Conservation (phyloP, 2,113 vertebrate species). For the Reinhardtius hippoglossoides region DNA sequence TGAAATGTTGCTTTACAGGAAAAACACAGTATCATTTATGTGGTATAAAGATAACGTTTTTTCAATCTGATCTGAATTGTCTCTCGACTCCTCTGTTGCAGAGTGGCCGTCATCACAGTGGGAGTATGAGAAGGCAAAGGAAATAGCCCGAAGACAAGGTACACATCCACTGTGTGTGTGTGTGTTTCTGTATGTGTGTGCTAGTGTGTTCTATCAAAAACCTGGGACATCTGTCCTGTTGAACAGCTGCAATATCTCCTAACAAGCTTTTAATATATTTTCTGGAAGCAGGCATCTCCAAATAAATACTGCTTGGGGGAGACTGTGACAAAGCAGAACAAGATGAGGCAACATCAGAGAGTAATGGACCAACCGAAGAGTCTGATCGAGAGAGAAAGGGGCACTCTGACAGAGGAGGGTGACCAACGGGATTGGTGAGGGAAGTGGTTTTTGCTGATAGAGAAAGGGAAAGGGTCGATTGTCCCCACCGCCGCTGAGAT, state of each 20-base stretch:
- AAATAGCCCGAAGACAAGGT: slow-evolving; percentile 39
- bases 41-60: background rate
- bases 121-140: slow-evolving; percentile 33
- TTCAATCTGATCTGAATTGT: slow-evolving; percentile 39
- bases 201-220: background rate
- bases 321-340: slow-evolving; percentile 14
- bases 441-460: slow-evolving; percentile 71
- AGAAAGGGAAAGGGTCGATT: slow-evolving; percentile 74
- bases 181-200: background rate
- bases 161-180: slow-evolving; percentile 27
- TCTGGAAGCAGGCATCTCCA: slow-evolving; percentile 18
- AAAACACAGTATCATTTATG: background rate
- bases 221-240: background rate
- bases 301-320: slow-evolving; percentile 12
- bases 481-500: slow-evolving; percentile 66
- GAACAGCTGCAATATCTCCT: background rate
- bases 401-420: slow-evolving; percentile 29
- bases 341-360: slow-evolving; percentile 35
- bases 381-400: slow-evolving; percentile 7
- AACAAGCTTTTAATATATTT: slow-evolving; percentile 22
- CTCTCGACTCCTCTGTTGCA: slow-evolving; percentile 20
- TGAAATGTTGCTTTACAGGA: slow-evolving; percentile 10
- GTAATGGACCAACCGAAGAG: slow-evolving; percentile 23
- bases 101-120: slow-evolving; percentile 19
- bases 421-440: slow-evolving; percentile 54